Conservation (phyloP, 2,888 invertebrate genomes). For the Coenonympha glycerion region DNA sequence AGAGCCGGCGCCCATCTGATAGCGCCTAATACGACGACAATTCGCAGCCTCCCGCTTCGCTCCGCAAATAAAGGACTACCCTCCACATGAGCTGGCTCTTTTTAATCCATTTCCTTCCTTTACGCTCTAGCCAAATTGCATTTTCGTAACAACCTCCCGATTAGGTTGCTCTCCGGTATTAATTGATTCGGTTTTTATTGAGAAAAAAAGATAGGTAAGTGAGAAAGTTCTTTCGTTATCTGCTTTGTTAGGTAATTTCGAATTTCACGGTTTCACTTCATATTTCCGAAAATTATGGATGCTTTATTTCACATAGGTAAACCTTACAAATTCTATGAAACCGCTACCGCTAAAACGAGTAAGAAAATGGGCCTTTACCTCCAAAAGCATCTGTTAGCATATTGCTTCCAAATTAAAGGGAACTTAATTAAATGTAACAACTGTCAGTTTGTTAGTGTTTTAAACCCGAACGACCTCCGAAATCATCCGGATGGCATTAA, state of each 20-base stretch:
- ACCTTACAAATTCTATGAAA: too few relatives aligned
- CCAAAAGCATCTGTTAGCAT: not conserved
- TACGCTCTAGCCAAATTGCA: slow-evolving; percentile 15
- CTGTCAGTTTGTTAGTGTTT: slow-evolving; percentile 55
- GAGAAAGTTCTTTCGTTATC: not conserved
- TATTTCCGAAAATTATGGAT: too few relatives aligned
- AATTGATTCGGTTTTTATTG: slow-evolving; percentile 11
- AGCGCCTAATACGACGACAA: slow-evolving; percentile 62
- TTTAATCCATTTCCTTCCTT: slow-evolving; percentile 25
- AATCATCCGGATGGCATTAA: slow-evolving; percentile 48
- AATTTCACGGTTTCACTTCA: too few relatives aligned
- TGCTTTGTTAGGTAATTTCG: not conserved
- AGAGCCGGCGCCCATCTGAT: slow-evolving; percentile 50
- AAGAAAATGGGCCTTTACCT: too few relatives aligned
- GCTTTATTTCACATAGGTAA: too few relatives aligned
- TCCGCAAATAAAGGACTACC: slow-evolving; percentile 30
- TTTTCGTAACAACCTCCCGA: slow-evolving; percentile 13
- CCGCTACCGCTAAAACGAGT: too few relatives aligned
- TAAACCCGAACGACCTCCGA: slow-evolving; percentile 40
- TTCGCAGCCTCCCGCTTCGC: slow-evolving; percentile 53
- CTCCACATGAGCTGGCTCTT: slow-evolving; percentile 23
- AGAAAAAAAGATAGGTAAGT: not conserved
- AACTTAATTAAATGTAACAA: slow-evolving; percentile 42
- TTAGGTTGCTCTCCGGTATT: slow-evolving; percentile 9
- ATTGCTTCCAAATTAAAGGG: slow-evolving; percentile 1